Base-by-base conservation (phyloP, 1,140 invertebrate species). In the Bacillus rossius region DNA sequence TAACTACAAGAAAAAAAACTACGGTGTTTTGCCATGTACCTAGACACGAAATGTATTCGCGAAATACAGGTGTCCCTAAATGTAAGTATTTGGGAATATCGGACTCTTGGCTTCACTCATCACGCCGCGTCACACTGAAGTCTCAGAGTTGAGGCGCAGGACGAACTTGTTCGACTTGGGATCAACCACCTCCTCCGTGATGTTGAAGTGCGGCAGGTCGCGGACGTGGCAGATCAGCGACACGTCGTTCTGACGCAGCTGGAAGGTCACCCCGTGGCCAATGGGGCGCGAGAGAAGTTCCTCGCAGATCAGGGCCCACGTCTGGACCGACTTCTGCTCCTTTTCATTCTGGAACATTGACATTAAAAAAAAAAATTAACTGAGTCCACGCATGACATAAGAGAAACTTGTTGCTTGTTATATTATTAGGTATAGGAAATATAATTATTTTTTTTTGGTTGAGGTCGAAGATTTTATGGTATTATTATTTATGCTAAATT, bases 141-240 rank as follows among this genome's bases (percentile, higher is more conserved):
- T 98, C 75, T 99, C 96, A 0, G 94, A 97, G 73, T 96, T 98
- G 1, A 98, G 75, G 68, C 93, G 81, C 47, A 98, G 75, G 34
- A 97, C 87, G 83, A 99, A 99, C 66, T 94, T 92, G 75, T 98
- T 97, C 61, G 87, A 91, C 71, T 96, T 94, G 0, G 93, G 92
- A 79, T 98, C 92, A 16, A 97, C 88, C 0, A 98, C 87, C 76
- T 99, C 93, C 73, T 99, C 94, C 0, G 89, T 89, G 2, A 99
- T 79, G 74, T 91, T 92, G 69, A 97, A 94, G 77, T 95, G 91
- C 1, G 96, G 96, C 63, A 99, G 71, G 62, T 83, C 81, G 64
- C 88, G 82, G 19, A 96, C 84, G 1, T 84, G 84, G 68, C 95
- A 96, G 62, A 98, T 77, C 0, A 99, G 76, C 0, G 93, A 95